Conservation (phyloP, 2,888 invertebrate genomes). For the Acholoe squamosa region DNA sequence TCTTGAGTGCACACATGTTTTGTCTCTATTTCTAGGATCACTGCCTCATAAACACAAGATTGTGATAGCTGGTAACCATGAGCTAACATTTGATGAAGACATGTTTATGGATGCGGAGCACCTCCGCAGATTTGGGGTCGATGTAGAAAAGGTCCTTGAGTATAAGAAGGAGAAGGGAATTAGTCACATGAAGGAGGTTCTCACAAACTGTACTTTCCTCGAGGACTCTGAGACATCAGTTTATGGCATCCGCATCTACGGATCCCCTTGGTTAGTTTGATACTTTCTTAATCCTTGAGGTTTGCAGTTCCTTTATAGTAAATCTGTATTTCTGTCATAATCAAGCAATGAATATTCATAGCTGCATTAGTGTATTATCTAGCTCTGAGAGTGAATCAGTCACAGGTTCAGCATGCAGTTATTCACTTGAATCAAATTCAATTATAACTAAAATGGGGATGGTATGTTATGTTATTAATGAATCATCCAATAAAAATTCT, state of each 20-base stretch:
- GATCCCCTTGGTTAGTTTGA: slow-evolving; percentile 89
- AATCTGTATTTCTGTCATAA: too few species aligned
- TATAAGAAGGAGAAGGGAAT: slow-evolving; percentile 57
- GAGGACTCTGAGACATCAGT: slow-evolving; percentile 88
- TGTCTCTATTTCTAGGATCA: slow-evolving; percentile 83
- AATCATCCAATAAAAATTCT: too few species aligned
- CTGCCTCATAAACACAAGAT: slow-evolving; percentile 91
- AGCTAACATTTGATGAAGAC: slow-evolving; percentile 89
- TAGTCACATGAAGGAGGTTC: slow-evolving; percentile 81
- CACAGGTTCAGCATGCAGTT: too few species aligned
- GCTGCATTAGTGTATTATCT: too few species aligned
- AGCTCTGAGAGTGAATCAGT: too few species aligned
- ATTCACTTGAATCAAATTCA: too few species aligned
- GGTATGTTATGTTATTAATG: too few species aligned
- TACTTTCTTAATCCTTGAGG: too few species aligned
- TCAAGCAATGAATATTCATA: too few species aligned
- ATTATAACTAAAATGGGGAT: too few species aligned
- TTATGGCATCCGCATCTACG: slow-evolving; percentile 91
- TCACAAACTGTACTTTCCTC: slow-evolving; percentile 91
- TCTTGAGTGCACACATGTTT: too few species aligned
- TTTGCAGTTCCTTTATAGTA: too few species aligned
- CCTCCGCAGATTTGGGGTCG: slow-evolving; percentile 2
- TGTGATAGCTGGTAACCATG: slow-evolving; percentile 94
- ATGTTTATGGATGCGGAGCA: background rate
- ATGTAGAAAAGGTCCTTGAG: slow-evolving; percentile 12